Percentiles rank a stretch among this genome's conserved stretches.
Evolutionary conservation across 1,140 invertebrate genomes (phyloP).

Genomic region (Orchesella cincta): DNA sequence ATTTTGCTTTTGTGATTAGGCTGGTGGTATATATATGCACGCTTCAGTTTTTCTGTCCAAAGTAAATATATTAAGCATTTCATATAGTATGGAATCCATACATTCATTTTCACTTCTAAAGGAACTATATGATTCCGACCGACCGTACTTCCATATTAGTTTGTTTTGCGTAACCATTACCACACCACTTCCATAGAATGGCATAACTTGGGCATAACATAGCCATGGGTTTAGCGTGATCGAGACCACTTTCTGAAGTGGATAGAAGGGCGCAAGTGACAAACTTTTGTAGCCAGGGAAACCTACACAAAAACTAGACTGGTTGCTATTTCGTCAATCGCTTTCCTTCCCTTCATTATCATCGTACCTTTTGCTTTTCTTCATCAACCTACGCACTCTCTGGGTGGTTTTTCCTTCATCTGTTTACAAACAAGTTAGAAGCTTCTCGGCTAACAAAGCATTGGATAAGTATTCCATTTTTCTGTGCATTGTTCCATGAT

Average conservation of each 20-base stretch:
- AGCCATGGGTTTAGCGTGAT: background rate
- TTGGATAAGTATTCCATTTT: no score
- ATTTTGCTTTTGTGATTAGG: no score
- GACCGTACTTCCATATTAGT: background rate
- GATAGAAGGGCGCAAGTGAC: background rate
- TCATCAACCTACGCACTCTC: background rate
- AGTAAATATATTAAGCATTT: no score
- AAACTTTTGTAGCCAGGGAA: background rate
- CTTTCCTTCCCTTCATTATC: background rate
- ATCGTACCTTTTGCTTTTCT: background rate
- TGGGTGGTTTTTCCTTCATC: background rate
- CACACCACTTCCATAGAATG: background rate
- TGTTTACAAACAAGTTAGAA: no score
- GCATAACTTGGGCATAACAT: background rate
- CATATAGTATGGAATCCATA: no score
- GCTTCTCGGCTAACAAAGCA: no score
- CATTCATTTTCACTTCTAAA: no score
- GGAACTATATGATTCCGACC: no score
- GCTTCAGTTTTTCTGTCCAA: no score
- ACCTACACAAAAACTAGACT: background rate
- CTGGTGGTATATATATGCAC: no score
- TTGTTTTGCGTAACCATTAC: background rate
- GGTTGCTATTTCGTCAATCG: background rate
- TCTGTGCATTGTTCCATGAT: no score
- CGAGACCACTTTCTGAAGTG: background rate